Evolutionary conservation across 2,797 vertebrate genomes (phyloP).

Genomic region (Discoglossus pictus): DNA sequence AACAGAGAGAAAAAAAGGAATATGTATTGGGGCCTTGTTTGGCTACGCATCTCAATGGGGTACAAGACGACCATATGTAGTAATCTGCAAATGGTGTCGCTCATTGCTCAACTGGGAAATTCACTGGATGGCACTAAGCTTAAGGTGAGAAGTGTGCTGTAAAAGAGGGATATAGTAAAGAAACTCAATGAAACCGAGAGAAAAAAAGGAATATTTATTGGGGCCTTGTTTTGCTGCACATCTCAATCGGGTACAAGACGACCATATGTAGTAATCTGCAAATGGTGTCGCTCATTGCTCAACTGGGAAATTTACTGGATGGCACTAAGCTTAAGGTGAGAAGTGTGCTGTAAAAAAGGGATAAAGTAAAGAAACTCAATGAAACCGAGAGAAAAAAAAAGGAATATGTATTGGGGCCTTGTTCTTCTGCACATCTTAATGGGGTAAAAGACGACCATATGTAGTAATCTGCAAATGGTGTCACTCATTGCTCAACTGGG

Average conservation of each 20-base stretch:
- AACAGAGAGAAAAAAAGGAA: neutral
- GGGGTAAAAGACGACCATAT: too few relatives aligned
- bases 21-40: slow-evolving; percentile 4
- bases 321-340: too few relatives aligned
- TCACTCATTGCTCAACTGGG: neutral
- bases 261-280: too few relatives aligned
- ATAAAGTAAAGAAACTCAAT: neutral
- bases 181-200: neutral
- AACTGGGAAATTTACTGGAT: neutral
- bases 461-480: too few relatives aligned
- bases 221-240: too few relatives aligned
- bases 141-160: too few relatives aligned
- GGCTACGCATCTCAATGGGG: slow-evolving; percentile 37
- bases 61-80: slow-evolving; percentile 32
- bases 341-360: neutral
- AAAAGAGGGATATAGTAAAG: neutral
- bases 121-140: too few relatives aligned
- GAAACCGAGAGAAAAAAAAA: neutral
- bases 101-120: neutral
- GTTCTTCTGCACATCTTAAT: too few relatives aligned
- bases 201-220: neutral
- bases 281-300: too few relatives aligned
- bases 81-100: slow-evolving; percentile 30
- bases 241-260: too few relatives aligned
- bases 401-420: neutral